These are phyloP conservation scores for Oophaga pumilio DNA, from an alignment of 2,113 vertebrate genomes.

Conservation along the genomic window DNA sequence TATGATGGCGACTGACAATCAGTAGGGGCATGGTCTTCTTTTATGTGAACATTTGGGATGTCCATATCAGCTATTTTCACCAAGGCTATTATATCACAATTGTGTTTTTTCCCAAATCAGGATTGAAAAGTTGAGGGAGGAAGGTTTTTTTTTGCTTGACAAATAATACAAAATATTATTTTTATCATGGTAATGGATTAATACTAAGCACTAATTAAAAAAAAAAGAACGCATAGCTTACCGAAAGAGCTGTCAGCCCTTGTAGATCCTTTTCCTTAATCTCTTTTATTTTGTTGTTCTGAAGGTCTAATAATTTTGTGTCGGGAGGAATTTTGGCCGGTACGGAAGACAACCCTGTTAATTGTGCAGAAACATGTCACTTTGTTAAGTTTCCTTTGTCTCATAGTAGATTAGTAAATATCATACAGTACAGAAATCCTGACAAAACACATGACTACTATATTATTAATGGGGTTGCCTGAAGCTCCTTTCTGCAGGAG, in stretches of 20 bases:
- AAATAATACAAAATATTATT: neutral
- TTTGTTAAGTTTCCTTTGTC: neutral
- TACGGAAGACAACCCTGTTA: slow-evolving; percentile 83
- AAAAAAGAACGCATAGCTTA: slow-evolving; percentile 69
- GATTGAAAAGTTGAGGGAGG: no score
- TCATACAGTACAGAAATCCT: neutral
- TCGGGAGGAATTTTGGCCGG: slow-evolving; percentile 88
- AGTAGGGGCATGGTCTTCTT: no score
- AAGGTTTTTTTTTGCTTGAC: neutral
- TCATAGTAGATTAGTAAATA: neutral
- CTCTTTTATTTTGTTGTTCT: slow-evolving; percentile 96
- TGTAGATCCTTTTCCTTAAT: slow-evolving; percentile 94
- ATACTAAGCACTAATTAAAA: neutral
- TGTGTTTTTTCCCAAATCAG: no score
- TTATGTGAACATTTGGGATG: no score
- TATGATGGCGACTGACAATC: no score
- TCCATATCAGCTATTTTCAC: no score
- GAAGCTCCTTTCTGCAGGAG: no score
- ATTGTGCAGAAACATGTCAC: slow-evolving; percentile 46
- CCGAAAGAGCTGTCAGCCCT: slow-evolving; percentile 83
- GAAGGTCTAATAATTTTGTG: slow-evolving; percentile 91
- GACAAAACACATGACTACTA: no score
- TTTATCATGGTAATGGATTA: neutral
- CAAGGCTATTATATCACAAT: no score
- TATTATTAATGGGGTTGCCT: no score